Evolutionary conservation across 2,888 invertebrate species (phyloP).

Genomic region (Sminthurides aquaticus): DNA sequence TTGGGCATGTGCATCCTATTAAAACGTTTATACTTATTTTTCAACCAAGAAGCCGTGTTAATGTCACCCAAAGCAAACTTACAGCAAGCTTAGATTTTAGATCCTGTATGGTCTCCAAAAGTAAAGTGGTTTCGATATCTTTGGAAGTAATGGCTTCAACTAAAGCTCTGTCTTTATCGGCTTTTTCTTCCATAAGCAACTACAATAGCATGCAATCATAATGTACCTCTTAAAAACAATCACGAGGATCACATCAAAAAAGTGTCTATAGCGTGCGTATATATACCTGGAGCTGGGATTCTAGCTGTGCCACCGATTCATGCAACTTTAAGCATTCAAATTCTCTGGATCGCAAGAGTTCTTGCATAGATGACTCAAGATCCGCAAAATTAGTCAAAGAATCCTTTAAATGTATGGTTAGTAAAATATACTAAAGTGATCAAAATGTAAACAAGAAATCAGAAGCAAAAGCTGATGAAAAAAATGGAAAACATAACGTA

Average conservation of each 20-base stretch:
- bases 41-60: too few species aligned
- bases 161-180: too few species aligned
- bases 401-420: background rate
- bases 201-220: background rate
- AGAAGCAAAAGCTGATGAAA: too few species aligned
- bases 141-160: too few species aligned
- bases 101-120: background rate
- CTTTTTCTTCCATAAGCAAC: background rate
- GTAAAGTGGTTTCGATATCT: background rate
- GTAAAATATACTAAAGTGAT: background rate
- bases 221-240: background rate
- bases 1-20: background rate
- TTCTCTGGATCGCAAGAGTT: constrained; percentile 49
- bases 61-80: too few species aligned
- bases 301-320: constrained; percentile 28
- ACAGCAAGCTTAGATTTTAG: background rate
- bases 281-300: constrained; percentile 37
- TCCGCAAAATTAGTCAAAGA: background rate
- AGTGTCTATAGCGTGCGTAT: background rate
- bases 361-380: constrained; percentile 20
- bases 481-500: too few species aligned
- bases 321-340: constrained; percentile 45
- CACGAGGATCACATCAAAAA: background rate
- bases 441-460: background rate
- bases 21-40: too few species aligned